phyloP scores from a whole-genome alignment of 2,797 vertebrate genomes.

The Pipistrellus nathusii region DNA sequence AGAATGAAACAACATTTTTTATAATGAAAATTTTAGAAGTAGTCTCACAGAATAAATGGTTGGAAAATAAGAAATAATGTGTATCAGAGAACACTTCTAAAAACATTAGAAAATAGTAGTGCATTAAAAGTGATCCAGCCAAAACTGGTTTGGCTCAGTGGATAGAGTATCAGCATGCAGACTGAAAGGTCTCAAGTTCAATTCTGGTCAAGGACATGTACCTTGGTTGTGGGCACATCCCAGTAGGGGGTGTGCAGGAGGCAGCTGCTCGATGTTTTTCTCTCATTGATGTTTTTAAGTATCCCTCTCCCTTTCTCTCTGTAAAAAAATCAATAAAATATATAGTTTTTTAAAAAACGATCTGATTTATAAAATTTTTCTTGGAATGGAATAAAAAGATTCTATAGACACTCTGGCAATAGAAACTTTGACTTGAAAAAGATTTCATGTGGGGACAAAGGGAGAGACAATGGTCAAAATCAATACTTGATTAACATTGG shows the following conservation, averaged over 20 bases:
- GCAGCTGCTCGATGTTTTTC: no score
- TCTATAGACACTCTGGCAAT: not conserved
- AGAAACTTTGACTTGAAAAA: not conserved
- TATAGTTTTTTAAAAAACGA: not conserved
- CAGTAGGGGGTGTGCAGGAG: no score
- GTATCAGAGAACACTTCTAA: not conserved
- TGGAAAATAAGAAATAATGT: not conserved
- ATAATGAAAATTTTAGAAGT: not conserved
- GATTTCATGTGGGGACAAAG: not conserved
- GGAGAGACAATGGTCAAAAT: not conserved
- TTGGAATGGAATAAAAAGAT: not conserved
- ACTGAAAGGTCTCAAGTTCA: no score
- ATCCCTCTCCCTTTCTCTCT: no score
- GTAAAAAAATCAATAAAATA: no score
- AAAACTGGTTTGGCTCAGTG: no score
- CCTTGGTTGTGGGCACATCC: no score
- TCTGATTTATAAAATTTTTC: not conserved
- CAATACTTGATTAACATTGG: not conserved
- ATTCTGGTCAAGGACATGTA: no score
- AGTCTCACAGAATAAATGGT: not conserved
- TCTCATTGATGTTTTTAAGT: no score
- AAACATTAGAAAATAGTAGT: conserved; percentile 8
- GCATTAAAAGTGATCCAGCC: not conserved
- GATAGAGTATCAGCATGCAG: no score
- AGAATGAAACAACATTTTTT: not conserved